Percentiles rank a stretch among this genome's conserved stretches.
phyloP scores from a whole-genome alignment of 2,797 vertebrate species.

The Yasuhikotakia modesta region DNA sequence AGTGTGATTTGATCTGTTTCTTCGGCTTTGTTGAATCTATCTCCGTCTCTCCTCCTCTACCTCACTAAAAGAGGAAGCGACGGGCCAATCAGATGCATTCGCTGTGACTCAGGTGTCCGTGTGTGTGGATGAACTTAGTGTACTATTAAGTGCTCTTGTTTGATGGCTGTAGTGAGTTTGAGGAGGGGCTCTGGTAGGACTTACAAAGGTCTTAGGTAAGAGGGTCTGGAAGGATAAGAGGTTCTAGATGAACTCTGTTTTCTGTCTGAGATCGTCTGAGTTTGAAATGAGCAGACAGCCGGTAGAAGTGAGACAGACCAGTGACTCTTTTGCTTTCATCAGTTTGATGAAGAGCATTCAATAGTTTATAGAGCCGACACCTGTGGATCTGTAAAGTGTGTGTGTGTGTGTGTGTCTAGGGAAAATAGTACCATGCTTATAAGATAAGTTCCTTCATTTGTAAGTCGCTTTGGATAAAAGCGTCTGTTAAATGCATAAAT shows the following conservation, averaged over 20 bases:
- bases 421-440: too few species aligned
- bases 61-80: neutral
- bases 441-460: too few species aligned
- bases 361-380: neutral
- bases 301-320: conserved; percentile 47
- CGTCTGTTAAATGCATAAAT: too few species aligned
- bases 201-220: conserved; percentile 35
- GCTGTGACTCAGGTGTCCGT: neutral
- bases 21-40: conserved; percentile 36
- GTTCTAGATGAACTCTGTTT: conserved; percentile 50
- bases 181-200: conserved; percentile 19
- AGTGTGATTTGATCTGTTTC: conserved; percentile 58
- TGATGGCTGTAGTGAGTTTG: conserved; percentile 39
- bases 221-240: conserved; percentile 36
- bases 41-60: conserved; percentile 33
- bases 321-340: conserved; percentile 22
- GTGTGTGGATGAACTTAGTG: neutral
- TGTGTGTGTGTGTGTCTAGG: neutral
- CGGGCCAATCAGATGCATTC: neutral
- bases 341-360: conserved; percentile 29
- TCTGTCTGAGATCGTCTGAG: conserved; percentile 34
- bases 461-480: too few species aligned
- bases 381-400: neutral
- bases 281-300: conserved; percentile 27
- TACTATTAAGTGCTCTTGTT: conserved; percentile 31